These are phyloP conservation scores for Oncorhynchus mykiss DNA, from an alignment of 2,113 vertebrate species.

Conservation along the genomic window DNA sequence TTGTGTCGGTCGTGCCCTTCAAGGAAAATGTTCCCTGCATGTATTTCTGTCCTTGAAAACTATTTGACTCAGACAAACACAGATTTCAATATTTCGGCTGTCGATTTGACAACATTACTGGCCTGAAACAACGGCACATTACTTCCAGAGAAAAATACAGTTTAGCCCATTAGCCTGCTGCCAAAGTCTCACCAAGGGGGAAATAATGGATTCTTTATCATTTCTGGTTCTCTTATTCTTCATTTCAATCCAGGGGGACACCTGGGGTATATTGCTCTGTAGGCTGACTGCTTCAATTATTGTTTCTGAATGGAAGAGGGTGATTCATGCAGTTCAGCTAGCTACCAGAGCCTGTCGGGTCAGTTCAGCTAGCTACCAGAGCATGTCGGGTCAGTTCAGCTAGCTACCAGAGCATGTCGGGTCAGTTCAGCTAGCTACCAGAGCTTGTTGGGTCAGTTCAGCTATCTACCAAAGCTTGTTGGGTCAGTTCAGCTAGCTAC, in stretches of 20 bases:
- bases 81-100: not conserved
- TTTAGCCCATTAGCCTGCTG: conserved; percentile 25
- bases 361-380: conserved; percentile 7
- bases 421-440: conserved; percentile 2
- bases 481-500: no score
- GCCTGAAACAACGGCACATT: conserved; percentile 7
- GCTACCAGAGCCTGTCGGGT: conserved; percentile 5
- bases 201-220: conserved; percentile 35
- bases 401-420: conserved; percentile 7
- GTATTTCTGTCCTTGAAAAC: not conserved
- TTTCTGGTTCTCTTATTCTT: conserved; percentile 24
- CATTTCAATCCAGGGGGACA: conserved; percentile 25
- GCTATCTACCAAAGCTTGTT: no score
- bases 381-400: not conserved
- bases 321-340: not conserved
- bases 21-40: not conserved
- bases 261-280: conserved; percentile 27
- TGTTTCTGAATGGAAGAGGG: not conserved
- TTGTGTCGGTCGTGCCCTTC: no score
- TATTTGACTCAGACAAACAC: not conserved
- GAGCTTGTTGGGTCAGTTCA: not conserved
- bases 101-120: not conserved
- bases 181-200: conserved; percentile 35
- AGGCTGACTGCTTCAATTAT: conserved; percentile 11
- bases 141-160: conserved; percentile 1